Evolutionary conservation across 1,140 invertebrate species (phyloP).

Genomic region (Galleria mellonella): DNA sequence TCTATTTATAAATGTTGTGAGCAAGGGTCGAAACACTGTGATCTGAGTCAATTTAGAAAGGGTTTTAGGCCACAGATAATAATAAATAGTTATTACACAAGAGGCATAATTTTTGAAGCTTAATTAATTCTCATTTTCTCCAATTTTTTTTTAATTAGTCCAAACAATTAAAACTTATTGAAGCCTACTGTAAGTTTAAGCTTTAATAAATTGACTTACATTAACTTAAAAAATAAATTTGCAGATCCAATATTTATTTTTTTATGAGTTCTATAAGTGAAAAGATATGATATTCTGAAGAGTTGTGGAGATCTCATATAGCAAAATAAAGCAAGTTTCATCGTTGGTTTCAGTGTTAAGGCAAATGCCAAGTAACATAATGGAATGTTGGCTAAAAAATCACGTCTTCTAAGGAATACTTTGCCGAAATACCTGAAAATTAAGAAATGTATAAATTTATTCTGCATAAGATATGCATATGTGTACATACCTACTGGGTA

Average conservation of each 20-base stretch:
- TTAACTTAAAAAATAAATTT: constrained; percentile 56
- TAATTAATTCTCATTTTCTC: too few species aligned
- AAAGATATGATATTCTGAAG: constrained; percentile 57
- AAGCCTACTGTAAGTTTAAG: not conserved
- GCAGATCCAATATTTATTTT: constrained; percentile 56
- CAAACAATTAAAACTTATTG: too few species aligned
- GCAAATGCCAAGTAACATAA: constrained; percentile 53
- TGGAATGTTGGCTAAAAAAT: constrained; percentile 56
- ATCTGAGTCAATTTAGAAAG: too few species aligned
- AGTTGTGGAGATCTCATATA: constrained; percentile 57
- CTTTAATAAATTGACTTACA: constrained; percentile 33
- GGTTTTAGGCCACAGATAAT: too few species aligned
- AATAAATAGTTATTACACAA: too few species aligned
- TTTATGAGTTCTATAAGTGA: constrained; percentile 54
- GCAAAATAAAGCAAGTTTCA: constrained; percentile 44
- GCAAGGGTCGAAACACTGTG: too few species aligned
- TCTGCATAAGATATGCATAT: too few species aligned
- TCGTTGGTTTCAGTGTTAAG: constrained; percentile 21
- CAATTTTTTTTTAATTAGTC: too few species aligned
- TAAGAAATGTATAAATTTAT: constrained; percentile 3
- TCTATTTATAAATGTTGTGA: too few species aligned
- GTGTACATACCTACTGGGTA: too few species aligned
- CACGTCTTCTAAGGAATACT: constrained; percentile 41
- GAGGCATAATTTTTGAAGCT: too few species aligned
- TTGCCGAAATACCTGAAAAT: constrained; percentile 57